phyloP scores from a whole-genome alignment of 2,113 vertebrate species.

The Varanus salvator region DNA sequence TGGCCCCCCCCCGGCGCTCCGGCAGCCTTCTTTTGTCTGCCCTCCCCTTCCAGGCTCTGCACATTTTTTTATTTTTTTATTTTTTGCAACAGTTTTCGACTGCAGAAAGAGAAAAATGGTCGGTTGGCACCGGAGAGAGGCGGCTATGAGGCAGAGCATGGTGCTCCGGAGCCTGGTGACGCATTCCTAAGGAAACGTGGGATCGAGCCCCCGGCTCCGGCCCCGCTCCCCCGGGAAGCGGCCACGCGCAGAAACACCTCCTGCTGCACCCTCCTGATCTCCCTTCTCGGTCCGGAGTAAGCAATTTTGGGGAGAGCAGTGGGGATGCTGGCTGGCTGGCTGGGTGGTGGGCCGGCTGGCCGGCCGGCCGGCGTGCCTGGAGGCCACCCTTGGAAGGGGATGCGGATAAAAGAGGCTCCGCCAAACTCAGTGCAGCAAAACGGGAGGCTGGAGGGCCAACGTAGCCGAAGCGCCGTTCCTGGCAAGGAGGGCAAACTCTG shows the following conservation, averaged over 20 bases:
- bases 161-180: background rate
- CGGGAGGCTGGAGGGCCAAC: background rate
- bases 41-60: no score
- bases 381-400: background rate
- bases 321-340: no score
- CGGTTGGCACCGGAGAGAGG: background rate
- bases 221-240: background rate
- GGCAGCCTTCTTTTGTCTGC: background rate
- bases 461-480: no score
- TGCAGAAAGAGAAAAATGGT: background rate
- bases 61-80: no score
- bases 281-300: background rate
- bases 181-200: background rate
- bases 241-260: no score
- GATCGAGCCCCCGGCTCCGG: background rate
- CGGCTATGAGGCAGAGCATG: background rate
- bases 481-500: background rate
- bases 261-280: background rate
- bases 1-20: no score
- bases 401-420: no score
- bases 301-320: background rate
- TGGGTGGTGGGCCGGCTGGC: no score
- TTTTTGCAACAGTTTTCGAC: slow-evolving; percentile 5
- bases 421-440: background rate
- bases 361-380: no score